phyloP scores from a whole-genome alignment of 2,888 invertebrate species.

The Vannuccia rotundouncinata region DNA sequence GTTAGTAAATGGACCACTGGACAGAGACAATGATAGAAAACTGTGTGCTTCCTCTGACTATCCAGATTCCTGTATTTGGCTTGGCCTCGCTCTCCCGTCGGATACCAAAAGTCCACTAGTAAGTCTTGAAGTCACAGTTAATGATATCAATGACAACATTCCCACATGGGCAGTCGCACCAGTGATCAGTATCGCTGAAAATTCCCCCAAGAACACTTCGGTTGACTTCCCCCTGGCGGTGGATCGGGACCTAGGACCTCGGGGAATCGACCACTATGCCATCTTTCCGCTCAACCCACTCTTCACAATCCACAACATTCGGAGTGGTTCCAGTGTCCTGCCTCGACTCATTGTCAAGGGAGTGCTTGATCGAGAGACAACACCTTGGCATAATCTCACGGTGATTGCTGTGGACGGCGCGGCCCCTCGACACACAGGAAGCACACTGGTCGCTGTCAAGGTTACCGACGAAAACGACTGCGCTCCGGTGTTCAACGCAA shows the following conservation, averaged over 20 bases:
- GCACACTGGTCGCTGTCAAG: neutral
- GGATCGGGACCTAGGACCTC: slow-evolving; percentile 23
- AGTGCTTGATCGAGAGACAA: slow-evolving; percentile 19
- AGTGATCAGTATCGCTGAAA: slow-evolving; percentile 29
- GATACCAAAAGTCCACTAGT: neutral
- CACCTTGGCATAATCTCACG: slow-evolving; percentile 27
- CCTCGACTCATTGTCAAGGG: slow-evolving; percentile 26
- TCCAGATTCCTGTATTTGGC: slow-evolving; percentile 8
- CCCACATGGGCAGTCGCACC: slow-evolving; percentile 19
- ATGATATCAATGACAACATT: slow-evolving; percentile 34
- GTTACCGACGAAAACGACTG: slow-evolving; percentile 33
- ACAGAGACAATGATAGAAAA: slow-evolving; percentile 25
- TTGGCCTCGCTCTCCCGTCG: neutral
- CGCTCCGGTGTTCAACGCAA: slow-evolving; percentile 24
- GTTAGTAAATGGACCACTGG: slow-evolving; percentile 20
- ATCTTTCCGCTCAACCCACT: neutral
- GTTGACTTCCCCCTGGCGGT: slow-evolving; percentile 34
- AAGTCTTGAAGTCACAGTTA: neutral
- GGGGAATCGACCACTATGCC: slow-evolving; percentile 29
- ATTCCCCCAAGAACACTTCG: neutral
- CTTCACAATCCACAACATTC: slow-evolving; percentile 25
- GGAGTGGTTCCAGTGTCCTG: slow-evolving; percentile 11
- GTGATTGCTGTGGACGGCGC: slow-evolving; percentile 33
- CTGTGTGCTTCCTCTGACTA: neutral
- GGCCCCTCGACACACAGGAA: slow-evolving; percentile 29